Evolutionary conservation across 2,113 vertebrate species (phyloP), one percentile per base, ranked within the genome.

Genomic region (Limanda limanda): DNA sequence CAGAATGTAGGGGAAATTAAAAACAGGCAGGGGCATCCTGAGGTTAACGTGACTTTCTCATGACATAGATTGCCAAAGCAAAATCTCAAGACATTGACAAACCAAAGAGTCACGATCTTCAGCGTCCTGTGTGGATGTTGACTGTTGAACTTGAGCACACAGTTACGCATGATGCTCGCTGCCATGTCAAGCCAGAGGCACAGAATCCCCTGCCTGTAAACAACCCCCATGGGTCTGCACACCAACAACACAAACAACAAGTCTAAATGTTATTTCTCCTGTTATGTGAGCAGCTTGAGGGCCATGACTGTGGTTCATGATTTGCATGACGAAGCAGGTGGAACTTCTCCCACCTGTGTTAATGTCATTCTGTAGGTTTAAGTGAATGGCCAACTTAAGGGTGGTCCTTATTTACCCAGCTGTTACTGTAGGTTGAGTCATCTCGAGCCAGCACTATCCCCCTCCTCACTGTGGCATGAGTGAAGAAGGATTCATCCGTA

Each of bases 401-500:
- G 21, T 71, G 79, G 55, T 27, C 59, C 37, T 40, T 65, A 68
- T 86, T 88, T 83, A 79, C 81, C 74, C 85, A 85, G 85, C 76
- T 84, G 78, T 68, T 76, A 57, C 56, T 72, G 56, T 40, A 71
- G 68, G 61, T 76, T 70, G 59, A 78, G 57, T 75, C 35, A 68
- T 69, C 76, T 76, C 56, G 66, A 74, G 59, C 21, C 25, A 0
- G 13, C 4, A 7, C 55, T 55, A 3, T 37, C 56, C 71, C 64
- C 76, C 62, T 56, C 71, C 58, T 58, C 67, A 71, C 67, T 31
- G 77, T 48, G 37, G 65, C 74, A 37, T 42, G 82, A 81, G 74
- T 61, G 68, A 24, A 81, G 76, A 73, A 73, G 86, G 88, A 91
- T 91, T 85, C 90, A 68, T 66, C 45, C 68, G 74, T 77, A 83